Conservation (phyloP, 2,888 invertebrate species). For the Cyclophora punctaria region DNA sequence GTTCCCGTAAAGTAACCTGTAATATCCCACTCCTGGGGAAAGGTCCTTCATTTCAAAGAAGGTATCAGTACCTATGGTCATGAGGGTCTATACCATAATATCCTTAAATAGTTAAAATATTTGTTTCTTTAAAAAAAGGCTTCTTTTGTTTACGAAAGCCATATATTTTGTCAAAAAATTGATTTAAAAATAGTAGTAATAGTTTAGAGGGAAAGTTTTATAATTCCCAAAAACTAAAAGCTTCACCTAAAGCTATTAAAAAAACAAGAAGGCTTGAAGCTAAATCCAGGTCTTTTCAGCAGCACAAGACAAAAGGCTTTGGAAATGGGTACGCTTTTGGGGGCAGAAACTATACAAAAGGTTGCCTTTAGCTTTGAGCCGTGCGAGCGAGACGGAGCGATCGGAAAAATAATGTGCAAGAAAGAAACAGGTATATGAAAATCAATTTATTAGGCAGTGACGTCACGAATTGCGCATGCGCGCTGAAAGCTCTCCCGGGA, state of each 20-base stretch:
- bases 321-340: slow-evolving; percentile 38
- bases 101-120: no score
- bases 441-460: slow-evolving; percentile 75
- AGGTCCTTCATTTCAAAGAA: no score
- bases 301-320: slow-evolving; percentile 61
- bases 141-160: no score
- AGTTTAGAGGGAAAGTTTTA: no score
- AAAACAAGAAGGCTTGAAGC: slow-evolving; percentile 42
- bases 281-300: slow-evolving; percentile 52
- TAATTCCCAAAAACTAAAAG: neutral
- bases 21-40: no score
- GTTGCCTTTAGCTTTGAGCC: slow-evolving; percentile 57
- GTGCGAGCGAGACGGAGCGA: slow-evolving; percentile 40
- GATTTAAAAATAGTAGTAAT: no score
- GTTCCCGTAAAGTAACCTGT: no score
- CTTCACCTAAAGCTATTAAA: slow-evolving; percentile 25
- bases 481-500: slow-evolving; percentile 49
- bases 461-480: slow-evolving; percentile 70
- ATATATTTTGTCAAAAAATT: no score
- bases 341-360: slow-evolving; percentile 65
- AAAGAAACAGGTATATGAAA: slow-evolving; percentile 59
- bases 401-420: slow-evolving; percentile 19
- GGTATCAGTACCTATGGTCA: no score
- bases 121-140: no score
- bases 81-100: no score